These are phyloP conservation scores for Burhinus oedicnemus DNA, from an alignment of 2,113 vertebrate species.

Conservation along the genomic window DNA sequence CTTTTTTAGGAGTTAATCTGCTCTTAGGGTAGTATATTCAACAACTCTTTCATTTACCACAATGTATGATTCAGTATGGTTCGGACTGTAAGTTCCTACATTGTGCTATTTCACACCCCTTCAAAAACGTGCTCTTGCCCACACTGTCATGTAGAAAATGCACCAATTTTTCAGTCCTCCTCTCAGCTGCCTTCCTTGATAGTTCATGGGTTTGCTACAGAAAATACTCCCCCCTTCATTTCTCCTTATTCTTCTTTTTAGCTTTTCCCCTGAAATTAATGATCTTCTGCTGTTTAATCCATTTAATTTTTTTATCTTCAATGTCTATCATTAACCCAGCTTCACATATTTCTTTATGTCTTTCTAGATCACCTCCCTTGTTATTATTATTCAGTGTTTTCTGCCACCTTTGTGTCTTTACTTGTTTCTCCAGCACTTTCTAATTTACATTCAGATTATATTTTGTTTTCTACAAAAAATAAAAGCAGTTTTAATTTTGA, in stretches of 20 bases:
- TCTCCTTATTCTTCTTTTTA: neutral
- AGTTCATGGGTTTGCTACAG: neutral
- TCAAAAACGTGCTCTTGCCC: neutral
- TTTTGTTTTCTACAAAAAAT: neutral
- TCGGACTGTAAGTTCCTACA: neutral
- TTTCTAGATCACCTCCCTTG: neutral
- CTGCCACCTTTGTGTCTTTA: neutral
- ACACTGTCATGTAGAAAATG: neutral
- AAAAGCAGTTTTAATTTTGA: neutral
- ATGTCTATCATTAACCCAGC: neutral
- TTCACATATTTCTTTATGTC: neutral
- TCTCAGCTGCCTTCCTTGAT: neutral
- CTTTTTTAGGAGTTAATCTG: neutral
- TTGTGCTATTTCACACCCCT: neutral
- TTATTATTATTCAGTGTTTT: neutral
- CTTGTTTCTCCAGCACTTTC: neutral
- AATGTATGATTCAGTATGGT: neutral
- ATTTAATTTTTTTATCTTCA: neutral
- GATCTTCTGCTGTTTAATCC: neutral
- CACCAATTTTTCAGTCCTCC: accelerated
- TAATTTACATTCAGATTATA: neutral
- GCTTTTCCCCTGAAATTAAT: neutral
- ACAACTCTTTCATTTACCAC: neutral
- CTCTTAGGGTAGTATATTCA: neutral
- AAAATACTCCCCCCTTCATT: neutral